Evolutionary conservation across 1,140 invertebrate species (phyloP).

Genomic region (Palaemon carinicauda): DNA sequence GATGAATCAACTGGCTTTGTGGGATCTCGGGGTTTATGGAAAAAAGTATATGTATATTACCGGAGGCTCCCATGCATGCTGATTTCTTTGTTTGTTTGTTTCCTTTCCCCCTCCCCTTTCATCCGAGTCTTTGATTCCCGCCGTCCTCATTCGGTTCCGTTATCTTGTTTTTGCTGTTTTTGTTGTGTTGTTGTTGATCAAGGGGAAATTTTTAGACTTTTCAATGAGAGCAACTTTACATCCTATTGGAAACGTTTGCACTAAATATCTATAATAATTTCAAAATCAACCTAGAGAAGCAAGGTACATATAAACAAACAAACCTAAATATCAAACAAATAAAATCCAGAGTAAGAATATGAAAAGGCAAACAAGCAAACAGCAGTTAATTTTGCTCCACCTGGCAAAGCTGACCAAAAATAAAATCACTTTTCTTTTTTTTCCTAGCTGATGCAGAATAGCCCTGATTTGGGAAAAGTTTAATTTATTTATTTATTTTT

Average conservation of each 20-base stretch:
- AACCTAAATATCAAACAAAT: background rate
- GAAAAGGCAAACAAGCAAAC: background rate
- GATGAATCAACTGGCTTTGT: constrained; percentile 20
- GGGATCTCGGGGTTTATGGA: background rate
- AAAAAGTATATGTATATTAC: background rate
- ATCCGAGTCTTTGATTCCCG: background rate
- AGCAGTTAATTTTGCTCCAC: background rate
- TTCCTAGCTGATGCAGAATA: background rate
- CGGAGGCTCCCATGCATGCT: background rate
- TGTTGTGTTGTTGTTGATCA: too few relatives aligned
- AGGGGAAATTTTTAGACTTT: too few relatives aligned
- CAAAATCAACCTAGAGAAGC: too few relatives aligned
- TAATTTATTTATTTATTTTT: background rate
- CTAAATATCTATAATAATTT: too few relatives aligned
- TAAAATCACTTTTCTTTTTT: constrained; percentile 9
- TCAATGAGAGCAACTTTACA: too few relatives aligned
- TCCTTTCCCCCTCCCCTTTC: background rate
- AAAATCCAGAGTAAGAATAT: background rate
- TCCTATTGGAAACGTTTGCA: too few relatives aligned
- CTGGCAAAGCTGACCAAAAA: background rate
- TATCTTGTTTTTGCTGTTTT: background rate
- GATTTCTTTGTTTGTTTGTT: background rate
- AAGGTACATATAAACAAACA: too few relatives aligned
- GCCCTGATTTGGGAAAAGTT: constrained; percentile 18
- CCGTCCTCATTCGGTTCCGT: background rate